Conservation (phyloP, 2,113 vertebrate genomes). For the Zosterops hypoxanthus region DNA sequence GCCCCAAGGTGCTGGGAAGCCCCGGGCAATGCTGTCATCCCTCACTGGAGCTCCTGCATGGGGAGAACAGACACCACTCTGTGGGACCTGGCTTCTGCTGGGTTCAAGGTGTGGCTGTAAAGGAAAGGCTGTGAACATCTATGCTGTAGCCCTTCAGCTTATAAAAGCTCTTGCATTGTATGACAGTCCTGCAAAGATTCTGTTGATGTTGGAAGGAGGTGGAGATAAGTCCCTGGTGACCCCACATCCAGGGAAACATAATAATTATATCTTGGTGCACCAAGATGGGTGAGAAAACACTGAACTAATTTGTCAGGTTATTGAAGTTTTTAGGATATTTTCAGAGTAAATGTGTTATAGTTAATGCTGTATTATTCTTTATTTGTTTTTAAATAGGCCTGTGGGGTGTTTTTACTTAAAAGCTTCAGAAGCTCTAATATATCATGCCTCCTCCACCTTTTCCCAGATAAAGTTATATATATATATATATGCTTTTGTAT, state of each 20-base stretch:
- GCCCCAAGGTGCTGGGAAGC: background rate
- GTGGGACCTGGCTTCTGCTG: background rate
- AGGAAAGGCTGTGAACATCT: background rate
- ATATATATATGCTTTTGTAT: background rate
- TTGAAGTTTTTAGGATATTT: background rate
- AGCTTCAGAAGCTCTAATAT: background rate
- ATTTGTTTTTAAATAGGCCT: background rate
- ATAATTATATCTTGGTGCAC: background rate
- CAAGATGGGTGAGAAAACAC: background rate
- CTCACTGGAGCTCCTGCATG: background rate
- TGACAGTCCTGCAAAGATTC: background rate
- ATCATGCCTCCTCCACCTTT: background rate
- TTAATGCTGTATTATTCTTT: background rate
- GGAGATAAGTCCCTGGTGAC: background rate
- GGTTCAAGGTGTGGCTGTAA: background rate
- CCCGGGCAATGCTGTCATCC: background rate
- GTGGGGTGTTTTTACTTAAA: background rate
- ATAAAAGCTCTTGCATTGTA: background rate
- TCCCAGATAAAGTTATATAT: background rate
- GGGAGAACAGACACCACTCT: background rate
- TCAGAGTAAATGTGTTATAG: background rate
- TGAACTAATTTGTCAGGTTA: background rate
- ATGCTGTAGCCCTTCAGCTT: background rate
- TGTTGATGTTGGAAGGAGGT: background rate
- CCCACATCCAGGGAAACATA: background rate